Evolutionary conservation across 1,140 invertebrate species (phyloP).

Genomic region (Carposina sasakii): DNA sequence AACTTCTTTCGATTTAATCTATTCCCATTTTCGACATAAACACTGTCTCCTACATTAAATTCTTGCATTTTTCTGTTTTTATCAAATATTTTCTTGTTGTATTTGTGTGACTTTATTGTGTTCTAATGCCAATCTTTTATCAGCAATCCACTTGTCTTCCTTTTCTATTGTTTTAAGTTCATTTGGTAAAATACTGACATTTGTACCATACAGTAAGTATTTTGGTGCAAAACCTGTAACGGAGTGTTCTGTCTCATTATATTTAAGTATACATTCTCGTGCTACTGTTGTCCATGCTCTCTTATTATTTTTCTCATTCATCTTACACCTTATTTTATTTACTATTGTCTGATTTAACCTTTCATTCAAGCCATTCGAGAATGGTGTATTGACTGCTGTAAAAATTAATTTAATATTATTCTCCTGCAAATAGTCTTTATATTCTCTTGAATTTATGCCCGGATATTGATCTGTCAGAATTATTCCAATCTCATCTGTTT

Average conservation of each 20-base stretch:
- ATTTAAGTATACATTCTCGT: constrained; percentile 31
- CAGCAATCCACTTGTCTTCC: not conserved
- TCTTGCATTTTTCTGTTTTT: constrained; percentile 3
- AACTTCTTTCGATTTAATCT: constrained; percentile 8
- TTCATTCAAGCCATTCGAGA: no score
- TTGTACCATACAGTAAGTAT: constrained; percentile 40
- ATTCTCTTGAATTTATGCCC: no score
- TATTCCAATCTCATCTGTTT: no score
- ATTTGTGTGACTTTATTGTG: constrained; percentile 8
- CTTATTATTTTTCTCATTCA: no score
- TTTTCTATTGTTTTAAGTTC: constrained; percentile 27
- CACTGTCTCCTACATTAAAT: constrained; percentile 2
- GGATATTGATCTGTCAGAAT: no score
- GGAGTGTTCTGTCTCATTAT: constrained; percentile 46
- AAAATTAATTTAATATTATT: no score
- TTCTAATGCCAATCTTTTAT: constrained; percentile 11
- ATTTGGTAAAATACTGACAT: constrained; percentile 32
- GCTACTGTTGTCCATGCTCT: constrained; percentile 21
- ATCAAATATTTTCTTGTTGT: constrained; percentile 10
- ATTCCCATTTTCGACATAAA: constrained; percentile 8
- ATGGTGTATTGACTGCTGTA: no score
- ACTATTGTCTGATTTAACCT: no score
- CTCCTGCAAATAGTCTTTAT: no score
- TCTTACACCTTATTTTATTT: no score
- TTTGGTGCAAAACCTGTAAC: constrained; percentile 41